Evolutionary conservation across 2,888 invertebrate species (phyloP), one percentile per base, ranked within the genome.

Genomic region (Ennomos fuscantarius): DNA sequence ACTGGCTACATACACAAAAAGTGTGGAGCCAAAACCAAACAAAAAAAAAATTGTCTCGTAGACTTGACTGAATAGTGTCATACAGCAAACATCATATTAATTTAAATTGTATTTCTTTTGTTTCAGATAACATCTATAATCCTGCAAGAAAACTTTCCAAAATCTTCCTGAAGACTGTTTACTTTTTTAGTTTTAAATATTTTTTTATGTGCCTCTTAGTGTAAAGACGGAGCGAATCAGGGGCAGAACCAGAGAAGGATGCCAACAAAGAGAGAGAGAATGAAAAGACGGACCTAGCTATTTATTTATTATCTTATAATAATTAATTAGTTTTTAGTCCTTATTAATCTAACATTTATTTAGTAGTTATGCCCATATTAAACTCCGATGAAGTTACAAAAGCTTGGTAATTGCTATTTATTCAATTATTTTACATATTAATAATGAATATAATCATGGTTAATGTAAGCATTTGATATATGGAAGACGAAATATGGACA

Each of bases 101-200:
- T 24, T 24, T 5, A 39, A 39, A 1, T 11, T 52, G 6, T 10
- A 43, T 49, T 44, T 66, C 68, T 72, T 60, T 87, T 86, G 84
- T 92, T 92, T 65, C 91, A 92, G 91, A 89, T 89, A 89, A 84
- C 82, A 85, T 83, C 81, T 54, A 72, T 72, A 77, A 78, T 72
- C 76, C 81, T 81, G 83, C 83, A 88, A 78, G 72, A 70, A 84
- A 76, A 86, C 80, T 89, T 92, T 91, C 89, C 89, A 87, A 90
- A 87, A 88, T 87, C 88, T 84, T 83, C 83, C 88, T 83, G 70
- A 91, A 91, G 92, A 92, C 91, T 92, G 91, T 88, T 84, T 78
- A 73, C 72, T 65, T 75, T 76, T 80, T 81, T 81, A 79, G 68
- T 75, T 72, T 79, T 74, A 77, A 76, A 72, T 74, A 74, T 76